Conservation (phyloP, 64 coral and sea anemone genomes). For the Platygyra sinensis region DNA sequence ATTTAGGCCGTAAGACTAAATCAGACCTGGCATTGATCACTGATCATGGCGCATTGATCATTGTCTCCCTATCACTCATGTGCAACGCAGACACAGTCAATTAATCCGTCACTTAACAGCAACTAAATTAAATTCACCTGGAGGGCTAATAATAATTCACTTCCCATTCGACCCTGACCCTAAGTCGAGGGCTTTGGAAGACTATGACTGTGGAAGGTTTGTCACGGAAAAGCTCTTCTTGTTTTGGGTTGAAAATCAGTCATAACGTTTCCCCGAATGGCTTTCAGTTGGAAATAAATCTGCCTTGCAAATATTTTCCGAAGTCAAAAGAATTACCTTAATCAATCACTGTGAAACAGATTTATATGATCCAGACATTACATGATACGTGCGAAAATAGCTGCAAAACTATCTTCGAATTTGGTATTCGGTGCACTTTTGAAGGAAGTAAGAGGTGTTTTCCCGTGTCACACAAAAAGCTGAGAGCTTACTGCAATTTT, state of each 20-base stretch:
- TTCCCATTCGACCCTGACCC: not conserved
- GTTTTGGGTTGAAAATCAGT: not conserved
- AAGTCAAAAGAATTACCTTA: not conserved
- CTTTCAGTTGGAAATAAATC: not conserved
- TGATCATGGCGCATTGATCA: too few relatives aligned
- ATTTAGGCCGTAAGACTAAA: too few relatives aligned
- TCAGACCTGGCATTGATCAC: too few relatives aligned
- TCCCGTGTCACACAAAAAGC: not conserved
- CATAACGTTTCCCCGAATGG: not conserved
- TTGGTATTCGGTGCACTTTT: not conserved
- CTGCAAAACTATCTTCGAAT: not conserved
- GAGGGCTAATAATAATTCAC: not conserved
- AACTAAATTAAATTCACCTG: not conserved
- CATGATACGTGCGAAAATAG: not conserved
- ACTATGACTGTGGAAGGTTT: not conserved
- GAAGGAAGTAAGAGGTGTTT: not conserved
- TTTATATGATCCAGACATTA: not conserved
- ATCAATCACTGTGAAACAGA: not conserved
- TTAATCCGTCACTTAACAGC: too few relatives aligned
- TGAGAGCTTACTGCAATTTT: not conserved
- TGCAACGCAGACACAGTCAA: too few relatives aligned
- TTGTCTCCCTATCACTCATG: too few relatives aligned
- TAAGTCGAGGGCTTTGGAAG: not conserved
- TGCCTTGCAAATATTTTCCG: not conserved
- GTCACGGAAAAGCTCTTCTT: not conserved